A percentile compares a stretch with the other conserved stretches of the same genome.
phyloP scores from a whole-genome alignment of 2,797 vertebrate species.

The Poecilia gillii region DNA sequence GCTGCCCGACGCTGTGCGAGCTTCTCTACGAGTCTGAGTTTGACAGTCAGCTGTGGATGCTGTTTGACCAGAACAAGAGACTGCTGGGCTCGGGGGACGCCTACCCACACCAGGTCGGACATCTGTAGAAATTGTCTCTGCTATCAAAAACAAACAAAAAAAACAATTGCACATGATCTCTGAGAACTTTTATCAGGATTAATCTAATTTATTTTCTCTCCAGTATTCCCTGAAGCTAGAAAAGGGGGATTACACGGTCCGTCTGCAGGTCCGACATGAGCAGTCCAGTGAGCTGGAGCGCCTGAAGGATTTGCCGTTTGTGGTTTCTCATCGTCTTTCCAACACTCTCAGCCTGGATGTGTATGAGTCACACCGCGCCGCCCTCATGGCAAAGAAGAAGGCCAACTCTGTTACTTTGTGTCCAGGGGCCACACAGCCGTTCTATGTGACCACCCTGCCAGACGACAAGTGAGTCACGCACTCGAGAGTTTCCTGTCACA shows the following conservation, averaged over 20 bases:
- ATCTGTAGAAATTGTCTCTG: not conserved
- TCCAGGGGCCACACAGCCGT: conserved; percentile 90
- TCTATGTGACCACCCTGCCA: conserved; percentile 91
- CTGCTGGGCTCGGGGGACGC: conserved; percentile 96
- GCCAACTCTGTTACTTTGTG: conserved; percentile 90
- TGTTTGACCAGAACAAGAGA: conserved; percentile 98
- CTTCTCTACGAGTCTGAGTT: conserved; percentile 97
- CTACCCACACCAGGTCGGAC: conserved; percentile 94
- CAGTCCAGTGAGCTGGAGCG: conserved; percentile 94
- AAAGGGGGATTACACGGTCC: conserved; percentile 96
- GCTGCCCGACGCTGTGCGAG: conserved; percentile 95
- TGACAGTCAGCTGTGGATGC: conserved; percentile 98
- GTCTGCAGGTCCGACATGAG: conserved; percentile 96
- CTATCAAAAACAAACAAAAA: too few species aligned
- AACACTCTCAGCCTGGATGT: conserved; percentile 92
- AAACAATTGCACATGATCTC: too few species aligned
- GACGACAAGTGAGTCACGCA: conserved; percentile 93
- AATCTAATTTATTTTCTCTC: not conserved
- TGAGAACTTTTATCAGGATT: not conserved
- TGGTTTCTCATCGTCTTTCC: conserved; percentile 95
- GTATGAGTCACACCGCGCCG: conserved; percentile 92
- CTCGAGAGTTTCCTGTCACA: not conserved
- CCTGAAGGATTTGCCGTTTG: conserved; percentile 95
- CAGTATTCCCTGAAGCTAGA: conserved; percentile 98
- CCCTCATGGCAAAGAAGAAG: conserved; percentile 96